A percentile compares a stretch with the other conserved stretches of the same genome.
These are phyloP conservation scores for Cladopsammia gracilis DNA, from an alignment of 64 coral and sea anemone genomes.

Conservation along the genomic window DNA sequence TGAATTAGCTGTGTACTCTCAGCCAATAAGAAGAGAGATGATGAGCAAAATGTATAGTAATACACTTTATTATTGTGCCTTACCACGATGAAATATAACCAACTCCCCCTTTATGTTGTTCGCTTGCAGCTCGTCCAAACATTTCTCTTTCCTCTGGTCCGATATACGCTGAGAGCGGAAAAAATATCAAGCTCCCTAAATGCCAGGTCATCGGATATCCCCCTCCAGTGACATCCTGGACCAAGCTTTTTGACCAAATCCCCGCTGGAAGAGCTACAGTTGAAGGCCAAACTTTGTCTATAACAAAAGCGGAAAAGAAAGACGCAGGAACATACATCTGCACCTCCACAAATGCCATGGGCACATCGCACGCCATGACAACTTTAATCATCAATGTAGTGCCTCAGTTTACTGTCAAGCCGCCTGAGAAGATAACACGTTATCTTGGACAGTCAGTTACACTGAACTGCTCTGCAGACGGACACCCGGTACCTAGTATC, in stretches of 20 bases:
- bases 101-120: too few species aligned
- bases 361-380: constrained; percentile 33
- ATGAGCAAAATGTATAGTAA: too few species aligned
- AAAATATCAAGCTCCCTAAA: constrained; percentile 69
- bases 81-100: too few species aligned
- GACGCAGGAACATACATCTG: constrained; percentile 82
- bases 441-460: constrained; percentile 62
- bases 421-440: constrained; percentile 57
- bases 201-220: constrained; percentile 71
- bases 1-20: too few species aligned
- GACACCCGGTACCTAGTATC: constrained; percentile 50
- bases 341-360: constrained; percentile 66
- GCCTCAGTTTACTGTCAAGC: constrained; percentile 73
- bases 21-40: too few species aligned
- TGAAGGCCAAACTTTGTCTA: constrained; percentile 53
- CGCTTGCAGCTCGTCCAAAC: constrained; percentile 32
- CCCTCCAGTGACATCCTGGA: constrained; percentile 75
- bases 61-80: too few species aligned
- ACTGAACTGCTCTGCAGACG: constrained; percentile 74
- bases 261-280: constrained; percentile 32
- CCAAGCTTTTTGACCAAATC: constrained; percentile 72
- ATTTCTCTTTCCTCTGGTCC: constrained; percentile 59
- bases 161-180: constrained; percentile 54
- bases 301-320: constrained; percentile 35
- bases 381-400: constrained; percentile 56